phyloP scores from a whole-genome alignment of 2,113 vertebrate species.

The Meriones unguiculatus region DNA sequence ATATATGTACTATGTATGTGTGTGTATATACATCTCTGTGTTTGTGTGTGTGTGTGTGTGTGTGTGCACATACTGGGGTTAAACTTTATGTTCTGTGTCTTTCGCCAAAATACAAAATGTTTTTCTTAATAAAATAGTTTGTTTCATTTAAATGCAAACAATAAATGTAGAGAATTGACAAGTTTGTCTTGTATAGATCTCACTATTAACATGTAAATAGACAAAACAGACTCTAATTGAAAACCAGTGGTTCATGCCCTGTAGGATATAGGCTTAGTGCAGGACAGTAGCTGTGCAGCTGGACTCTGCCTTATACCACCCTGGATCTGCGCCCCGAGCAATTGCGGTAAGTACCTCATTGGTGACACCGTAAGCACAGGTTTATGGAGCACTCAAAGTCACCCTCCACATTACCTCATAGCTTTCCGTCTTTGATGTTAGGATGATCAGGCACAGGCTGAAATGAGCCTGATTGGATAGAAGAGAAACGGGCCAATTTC shows the following conservation, averaged over 20 bases:
- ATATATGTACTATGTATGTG: not conserved
- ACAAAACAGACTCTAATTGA: not conserved
- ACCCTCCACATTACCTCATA: not conserved
- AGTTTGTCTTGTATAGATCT: not conserved
- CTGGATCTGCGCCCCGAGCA: not conserved
- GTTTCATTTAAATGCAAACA: not conserved
- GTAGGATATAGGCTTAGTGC: not conserved
- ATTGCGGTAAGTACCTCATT: not conserved
- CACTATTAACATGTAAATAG: not conserved
- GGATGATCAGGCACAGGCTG: not conserved
- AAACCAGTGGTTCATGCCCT: not conserved
- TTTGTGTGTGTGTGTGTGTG: too few relatives aligned
- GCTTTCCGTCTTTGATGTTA: not conserved
- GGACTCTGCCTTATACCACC: not conserved
- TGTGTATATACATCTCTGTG: not conserved
- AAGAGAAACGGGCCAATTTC: conserved; percentile 24
- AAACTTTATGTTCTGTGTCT: not conserved
- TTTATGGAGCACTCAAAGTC: not conserved
- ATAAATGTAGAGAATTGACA: not conserved
- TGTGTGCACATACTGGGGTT: not conserved
- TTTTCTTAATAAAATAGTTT: not conserved
- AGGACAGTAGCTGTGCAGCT: not conserved
- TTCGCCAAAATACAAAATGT: not conserved
- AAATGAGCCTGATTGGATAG: not conserved
- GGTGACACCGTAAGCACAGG: not conserved